phyloP scores from a whole-genome alignment of 2,797 vertebrate genomes.

The Tenualosa thibaudeaui region DNA sequence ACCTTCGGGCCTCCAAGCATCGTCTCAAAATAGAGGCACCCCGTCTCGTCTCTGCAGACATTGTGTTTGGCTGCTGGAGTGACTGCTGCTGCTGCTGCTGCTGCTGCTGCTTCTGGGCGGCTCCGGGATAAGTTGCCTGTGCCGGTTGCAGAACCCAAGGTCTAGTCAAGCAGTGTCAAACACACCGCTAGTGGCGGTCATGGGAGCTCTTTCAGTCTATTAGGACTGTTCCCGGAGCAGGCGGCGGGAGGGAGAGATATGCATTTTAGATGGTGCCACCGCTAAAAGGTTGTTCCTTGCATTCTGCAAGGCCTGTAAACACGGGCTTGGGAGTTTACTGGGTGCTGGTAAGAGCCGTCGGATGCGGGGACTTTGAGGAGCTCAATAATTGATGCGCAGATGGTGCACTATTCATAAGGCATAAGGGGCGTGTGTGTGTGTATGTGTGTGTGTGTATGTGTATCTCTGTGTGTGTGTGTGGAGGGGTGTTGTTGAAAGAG shows the following conservation, averaged over 20 bases:
- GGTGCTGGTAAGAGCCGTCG: constrained; percentile 37
- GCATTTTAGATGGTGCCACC: constrained; percentile 36
- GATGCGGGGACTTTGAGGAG: constrained; percentile 46
- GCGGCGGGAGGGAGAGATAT: constrained; percentile 1
- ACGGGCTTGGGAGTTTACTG: constrained; percentile 40
- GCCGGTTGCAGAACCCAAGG: constrained; percentile 26
- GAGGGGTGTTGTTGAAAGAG: constrained; percentile 45
- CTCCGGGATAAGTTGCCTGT: constrained; percentile 5
- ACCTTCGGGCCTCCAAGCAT: neutral
- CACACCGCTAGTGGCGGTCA: constrained; percentile 14
- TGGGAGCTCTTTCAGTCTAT: constrained; percentile 6
- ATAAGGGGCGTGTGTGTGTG: constrained; percentile 30
- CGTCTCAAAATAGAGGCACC: constrained; percentile 6
- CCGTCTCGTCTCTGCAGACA: neutral
- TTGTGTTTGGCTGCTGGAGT: neutral
- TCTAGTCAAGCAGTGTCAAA: constrained; percentile 37
- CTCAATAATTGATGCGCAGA: constrained; percentile 52
- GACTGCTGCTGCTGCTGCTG: neutral
- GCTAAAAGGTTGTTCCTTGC: constrained; percentile 45
- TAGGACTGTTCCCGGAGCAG: neutral
- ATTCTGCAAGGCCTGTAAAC: constrained; percentile 32
- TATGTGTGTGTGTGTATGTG: neutral
- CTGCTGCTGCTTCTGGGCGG: neutral
- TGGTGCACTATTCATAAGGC: constrained; percentile 59
- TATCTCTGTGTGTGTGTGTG: neutral